Percentiles rank a stretch among this genome's conserved stretches.
These are phyloP conservation scores for Drosophila kepulauana DNA, from an alignment of 1,140 invertebrate genomes.

Conservation along the genomic window DNA sequence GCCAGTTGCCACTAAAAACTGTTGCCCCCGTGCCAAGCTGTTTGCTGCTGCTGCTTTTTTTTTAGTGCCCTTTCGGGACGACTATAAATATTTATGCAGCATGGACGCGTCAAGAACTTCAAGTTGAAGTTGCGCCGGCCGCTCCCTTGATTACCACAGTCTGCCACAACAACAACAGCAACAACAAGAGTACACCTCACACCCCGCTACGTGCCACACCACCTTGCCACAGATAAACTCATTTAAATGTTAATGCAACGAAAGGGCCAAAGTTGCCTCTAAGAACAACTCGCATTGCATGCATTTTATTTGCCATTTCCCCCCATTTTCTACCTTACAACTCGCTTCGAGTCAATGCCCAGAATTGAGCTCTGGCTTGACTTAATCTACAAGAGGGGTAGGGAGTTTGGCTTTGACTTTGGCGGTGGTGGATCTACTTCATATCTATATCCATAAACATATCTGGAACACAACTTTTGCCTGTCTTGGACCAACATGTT, in stretches of 20 bases:
- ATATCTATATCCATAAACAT: constrained; percentile 5
- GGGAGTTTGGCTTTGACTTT: not conserved
- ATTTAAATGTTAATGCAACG: constrained; percentile 82
- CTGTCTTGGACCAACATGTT: constrained; percentile 39
- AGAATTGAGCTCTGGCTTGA: constrained; percentile 1
- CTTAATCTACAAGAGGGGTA: not conserved
- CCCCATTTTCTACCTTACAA: not conserved
- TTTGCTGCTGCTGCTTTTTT: constrained; percentile 25
- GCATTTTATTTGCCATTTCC: constrained; percentile 69
- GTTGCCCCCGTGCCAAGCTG: constrained; percentile 31
- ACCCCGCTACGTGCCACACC: constrained; percentile 4
- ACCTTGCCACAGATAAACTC: constrained; percentile 71
- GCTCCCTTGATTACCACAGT: constrained; percentile 12
- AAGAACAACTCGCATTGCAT: constrained; percentile 49
- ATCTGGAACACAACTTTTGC: constrained; percentile 19
- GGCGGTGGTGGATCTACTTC: constrained; percentile 25
- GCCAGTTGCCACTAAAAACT: constrained; percentile 31
- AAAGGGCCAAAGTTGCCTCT: constrained; percentile 54
- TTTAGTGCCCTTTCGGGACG: constrained; percentile 72
- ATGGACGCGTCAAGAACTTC: constrained; percentile 18
- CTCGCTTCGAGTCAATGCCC: constrained; percentile 35
- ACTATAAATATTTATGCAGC: constrained; percentile 76
- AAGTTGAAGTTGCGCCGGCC: constrained; percentile 10
- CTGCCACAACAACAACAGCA: constrained; percentile 4
- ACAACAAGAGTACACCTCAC: not conserved